Percentiles rank a stretch among this genome's conserved stretches.
These are phyloP conservation scores for Choreutis nemorana DNA, from an alignment of 2,888 invertebrate species.

Conservation along the genomic window DNA sequence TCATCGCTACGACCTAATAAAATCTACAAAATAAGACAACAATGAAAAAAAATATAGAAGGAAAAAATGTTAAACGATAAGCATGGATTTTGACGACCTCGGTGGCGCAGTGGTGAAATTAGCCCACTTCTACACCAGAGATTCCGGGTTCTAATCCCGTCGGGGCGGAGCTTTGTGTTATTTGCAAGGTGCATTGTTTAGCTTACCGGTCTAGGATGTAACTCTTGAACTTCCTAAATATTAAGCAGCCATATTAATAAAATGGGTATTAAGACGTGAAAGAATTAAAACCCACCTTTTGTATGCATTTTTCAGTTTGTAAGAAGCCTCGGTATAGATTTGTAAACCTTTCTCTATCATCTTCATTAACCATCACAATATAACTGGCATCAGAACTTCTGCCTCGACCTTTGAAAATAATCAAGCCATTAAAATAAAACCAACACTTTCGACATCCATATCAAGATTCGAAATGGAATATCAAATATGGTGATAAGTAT, in stretches of 20 bases:
- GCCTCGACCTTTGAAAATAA: slow-evolving; percentile 67
- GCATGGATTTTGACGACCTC: no score
- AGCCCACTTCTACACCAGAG: no score
- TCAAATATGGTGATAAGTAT: no score
- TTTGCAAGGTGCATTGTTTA: no score
- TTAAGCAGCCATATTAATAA: slow-evolving; percentile 1
- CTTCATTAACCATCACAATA: slow-evolving; percentile 55
- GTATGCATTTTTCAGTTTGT: slow-evolving; percentile 61
- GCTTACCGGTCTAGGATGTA: no score
- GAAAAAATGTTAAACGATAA: no score
- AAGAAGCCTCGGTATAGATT: slow-evolving; percentile 47
- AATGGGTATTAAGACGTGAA: slow-evolving; percentile 1
- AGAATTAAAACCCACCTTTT: slow-evolving; percentile 23
- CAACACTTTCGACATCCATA: no score
- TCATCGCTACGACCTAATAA: slow-evolving; percentile 65
- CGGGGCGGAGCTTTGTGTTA: no score
- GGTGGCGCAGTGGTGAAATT: no score
- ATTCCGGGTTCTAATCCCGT: no score
- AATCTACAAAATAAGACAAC: slow-evolving; percentile 33
- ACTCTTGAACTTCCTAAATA: neutral
- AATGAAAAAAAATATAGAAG: neutral
- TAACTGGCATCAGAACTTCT: slow-evolving; percentile 70
- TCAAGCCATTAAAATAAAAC: neutral
- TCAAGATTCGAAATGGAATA: no score
- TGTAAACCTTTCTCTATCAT: slow-evolving; percentile 25